Conservation (phyloP, 1,140 invertebrate species). For the Drosophila nikananu region DNA sequence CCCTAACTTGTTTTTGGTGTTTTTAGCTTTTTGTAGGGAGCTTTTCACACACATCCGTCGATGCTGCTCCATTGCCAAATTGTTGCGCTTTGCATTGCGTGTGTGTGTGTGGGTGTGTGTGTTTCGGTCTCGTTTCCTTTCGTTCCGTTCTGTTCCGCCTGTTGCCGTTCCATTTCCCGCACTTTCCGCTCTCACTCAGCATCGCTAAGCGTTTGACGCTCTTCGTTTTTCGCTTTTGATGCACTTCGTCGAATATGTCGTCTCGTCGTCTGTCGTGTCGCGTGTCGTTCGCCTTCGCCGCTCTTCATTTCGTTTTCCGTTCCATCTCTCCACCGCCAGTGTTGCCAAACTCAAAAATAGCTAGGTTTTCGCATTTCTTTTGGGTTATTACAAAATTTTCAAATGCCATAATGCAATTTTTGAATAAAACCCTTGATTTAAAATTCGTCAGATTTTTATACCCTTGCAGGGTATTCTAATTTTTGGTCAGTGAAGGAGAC, state of each 20-base stretch:
- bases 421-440: too few species aligned
- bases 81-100: constrained; percentile 50
- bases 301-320: constrained; percentile 24
- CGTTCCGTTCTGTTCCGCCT: constrained; percentile 42
- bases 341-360: constrained; percentile 1
- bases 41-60: constrained; percentile 19
- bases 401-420: background rate
- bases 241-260: constrained; percentile 44
- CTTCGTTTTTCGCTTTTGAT: constrained; percentile 31
- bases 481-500: too few species aligned
- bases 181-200: constrained; percentile 42
- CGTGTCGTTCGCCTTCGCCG: constrained; percentile 19
- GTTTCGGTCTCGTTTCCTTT: constrained; percentile 2
- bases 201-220: constrained; percentile 13
- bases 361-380: background rate
- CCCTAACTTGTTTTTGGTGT: constrained; percentile 11
- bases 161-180: constrained; percentile 61
- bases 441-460: too few species aligned
- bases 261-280: constrained; percentile 41
- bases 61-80: constrained; percentile 57
- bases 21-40: constrained; percentile 24
- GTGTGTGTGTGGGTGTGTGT: constrained; percentile 6
- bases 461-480: too few species aligned
- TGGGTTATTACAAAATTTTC: too few species aligned
- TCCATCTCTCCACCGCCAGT: constrained; percentile 5